These are phyloP conservation scores for Drosophila watanabei DNA, from an alignment of 1,140 invertebrate species.

Conservation along the genomic window DNA sequence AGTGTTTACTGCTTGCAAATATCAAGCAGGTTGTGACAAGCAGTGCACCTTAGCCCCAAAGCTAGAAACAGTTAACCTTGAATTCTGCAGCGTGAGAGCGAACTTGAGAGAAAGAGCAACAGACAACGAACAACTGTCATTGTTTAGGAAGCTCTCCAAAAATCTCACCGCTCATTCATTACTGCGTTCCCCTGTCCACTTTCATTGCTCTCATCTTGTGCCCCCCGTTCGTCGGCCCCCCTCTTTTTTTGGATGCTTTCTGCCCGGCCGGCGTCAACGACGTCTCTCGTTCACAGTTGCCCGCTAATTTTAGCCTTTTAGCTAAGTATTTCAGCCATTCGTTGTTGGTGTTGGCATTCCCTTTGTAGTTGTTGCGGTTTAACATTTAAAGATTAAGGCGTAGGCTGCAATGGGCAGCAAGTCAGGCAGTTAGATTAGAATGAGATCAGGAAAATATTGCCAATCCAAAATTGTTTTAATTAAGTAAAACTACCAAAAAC, in stretches of 20 bases:
- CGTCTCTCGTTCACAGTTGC: slow-evolving; percentile 50
- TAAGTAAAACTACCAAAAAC: background rate
- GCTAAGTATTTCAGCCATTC: slow-evolving; percentile 70
- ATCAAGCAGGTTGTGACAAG: slow-evolving; percentile 15
- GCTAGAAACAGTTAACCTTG: slow-evolving; percentile 60
- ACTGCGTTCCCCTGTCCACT: slow-evolving; percentile 25
- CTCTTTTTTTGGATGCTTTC: slow-evolving; percentile 35
- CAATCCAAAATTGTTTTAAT: background rate
- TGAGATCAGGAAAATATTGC: background rate
- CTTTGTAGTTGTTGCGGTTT: slow-evolving; percentile 43
- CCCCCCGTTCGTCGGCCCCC: background rate
- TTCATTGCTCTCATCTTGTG: slow-evolving; percentile 24
- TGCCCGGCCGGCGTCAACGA: slow-evolving; percentile 68
- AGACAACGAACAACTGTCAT: slow-evolving; percentile 34
- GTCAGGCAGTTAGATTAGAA: slow-evolving; percentile 19
- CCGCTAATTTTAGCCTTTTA: slow-evolving; percentile 80
- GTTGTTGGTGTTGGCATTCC: slow-evolving; percentile 42
- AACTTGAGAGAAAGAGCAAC: slow-evolving; percentile 34
- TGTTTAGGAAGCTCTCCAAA: slow-evolving; percentile 50
- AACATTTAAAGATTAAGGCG: slow-evolving; percentile 57
- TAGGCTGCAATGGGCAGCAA: slow-evolving; percentile 32
- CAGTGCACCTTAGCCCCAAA: slow-evolving; percentile 9
- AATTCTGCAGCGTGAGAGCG: slow-evolving; percentile 40
- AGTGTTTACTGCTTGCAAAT: slow-evolving; percentile 45
- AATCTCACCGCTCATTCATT: slow-evolving; percentile 28